phyloP scores from a whole-genome alignment of 2,797 vertebrate genomes.

The Smutsia gigantea region DNA sequence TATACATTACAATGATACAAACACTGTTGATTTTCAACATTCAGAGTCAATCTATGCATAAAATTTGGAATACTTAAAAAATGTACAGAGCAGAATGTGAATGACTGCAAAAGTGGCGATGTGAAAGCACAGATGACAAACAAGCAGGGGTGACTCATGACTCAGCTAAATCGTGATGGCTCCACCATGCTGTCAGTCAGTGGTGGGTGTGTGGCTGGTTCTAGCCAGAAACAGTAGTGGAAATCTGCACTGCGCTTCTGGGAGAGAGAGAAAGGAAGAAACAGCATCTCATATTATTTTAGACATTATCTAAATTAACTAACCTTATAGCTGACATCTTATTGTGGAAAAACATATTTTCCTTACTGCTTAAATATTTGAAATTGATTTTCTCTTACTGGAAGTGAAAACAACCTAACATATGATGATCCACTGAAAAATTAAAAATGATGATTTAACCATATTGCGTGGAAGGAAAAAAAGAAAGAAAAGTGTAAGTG shows the following conservation, averaged over 20 bases:
- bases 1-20: background rate
- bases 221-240: background rate
- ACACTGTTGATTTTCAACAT: background rate
- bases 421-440: background rate
- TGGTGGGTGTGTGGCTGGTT: background rate
- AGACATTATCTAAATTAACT: background rate
- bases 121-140: background rate
- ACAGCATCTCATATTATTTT: background rate
- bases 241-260: background rate
- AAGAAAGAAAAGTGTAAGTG: background rate
- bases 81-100: background rate
- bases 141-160: background rate
- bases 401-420: background rate
- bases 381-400: constrained; percentile 14
- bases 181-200: background rate
- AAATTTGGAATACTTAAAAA: background rate
- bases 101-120: background rate
- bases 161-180: background rate
- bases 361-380: constrained; percentile 34
- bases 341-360: constrained; percentile 23
- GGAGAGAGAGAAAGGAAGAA: background rate
- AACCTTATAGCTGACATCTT: background rate
- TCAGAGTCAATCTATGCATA: background rate
- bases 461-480: background rate
- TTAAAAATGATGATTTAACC: background rate